Conservation (phyloP, 2,888 invertebrate species). For the Dastarcus helophoroides region DNA sequence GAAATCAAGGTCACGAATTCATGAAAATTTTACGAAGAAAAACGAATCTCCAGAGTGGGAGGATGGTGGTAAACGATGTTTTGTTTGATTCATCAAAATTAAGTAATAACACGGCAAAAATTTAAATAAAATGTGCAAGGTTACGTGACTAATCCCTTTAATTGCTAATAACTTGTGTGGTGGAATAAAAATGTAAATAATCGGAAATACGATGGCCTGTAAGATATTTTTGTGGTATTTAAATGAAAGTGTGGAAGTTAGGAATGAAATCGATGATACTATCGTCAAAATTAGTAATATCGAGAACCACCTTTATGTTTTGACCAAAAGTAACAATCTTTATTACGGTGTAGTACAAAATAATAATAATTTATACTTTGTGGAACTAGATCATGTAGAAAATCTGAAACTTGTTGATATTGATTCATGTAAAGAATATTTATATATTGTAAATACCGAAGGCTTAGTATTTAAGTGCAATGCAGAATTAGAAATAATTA, state of each 20-base stretch:
- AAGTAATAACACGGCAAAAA: no score
- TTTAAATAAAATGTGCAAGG: no score
- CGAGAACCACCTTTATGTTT: conserved; percentile 37
- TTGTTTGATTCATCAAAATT: no score
- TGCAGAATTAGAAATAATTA: conserved; percentile 41
- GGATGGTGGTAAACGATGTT: no score
- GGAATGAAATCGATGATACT: conserved; percentile 25
- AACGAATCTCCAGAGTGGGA: no score
- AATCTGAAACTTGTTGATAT: conserved; percentile 51
- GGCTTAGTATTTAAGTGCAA: conserved; percentile 50
- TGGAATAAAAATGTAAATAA: no score
- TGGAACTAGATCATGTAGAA: conserved; percentile 35
- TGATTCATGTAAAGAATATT: conserved; percentile 46
- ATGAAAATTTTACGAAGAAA: no score
- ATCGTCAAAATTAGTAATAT: conserved; percentile 38
- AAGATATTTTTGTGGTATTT: conserved; percentile 25
- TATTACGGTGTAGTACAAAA: conserved; percentile 35
- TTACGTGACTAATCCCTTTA: no score
- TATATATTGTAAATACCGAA: conserved; percentile 50
- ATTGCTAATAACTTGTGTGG: no score
- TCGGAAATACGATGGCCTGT: no score
- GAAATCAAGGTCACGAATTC: no score
- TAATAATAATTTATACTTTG: conserved; percentile 8
- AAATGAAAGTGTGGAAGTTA: conserved; percentile 23
- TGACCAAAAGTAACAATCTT: conserved; percentile 35